A percentile compares a stretch with the other conserved stretches of the same genome.
Evolutionary conservation across 2,113 vertebrate genomes (phyloP).

Genomic region (Myrmecophaga tridactyla): DNA sequence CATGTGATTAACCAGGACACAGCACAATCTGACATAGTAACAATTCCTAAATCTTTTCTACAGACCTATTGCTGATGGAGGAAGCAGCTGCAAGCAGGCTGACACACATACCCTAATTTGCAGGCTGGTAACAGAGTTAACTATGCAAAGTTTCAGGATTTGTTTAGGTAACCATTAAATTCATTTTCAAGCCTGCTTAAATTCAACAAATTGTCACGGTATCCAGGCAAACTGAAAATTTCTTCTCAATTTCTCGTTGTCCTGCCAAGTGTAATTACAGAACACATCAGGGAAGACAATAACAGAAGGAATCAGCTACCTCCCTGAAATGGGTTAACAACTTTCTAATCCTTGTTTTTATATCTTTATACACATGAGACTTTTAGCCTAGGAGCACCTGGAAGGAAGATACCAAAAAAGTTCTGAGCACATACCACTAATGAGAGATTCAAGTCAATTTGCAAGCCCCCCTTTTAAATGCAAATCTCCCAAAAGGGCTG

Average conservation of each 20-base stretch:
- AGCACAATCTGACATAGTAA: conserved; percentile 23
- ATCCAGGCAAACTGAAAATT: conserved; percentile 3
- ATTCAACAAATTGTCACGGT: neutral
- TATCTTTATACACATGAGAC: neutral
- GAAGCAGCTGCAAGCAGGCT: conserved; percentile 23
- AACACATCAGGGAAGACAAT: neutral
- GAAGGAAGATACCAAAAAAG: conserved; percentile 35
- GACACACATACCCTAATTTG: neutral
- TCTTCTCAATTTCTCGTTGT: conserved; percentile 22
- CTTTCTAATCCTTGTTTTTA: neutral
- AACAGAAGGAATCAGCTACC: neutral
- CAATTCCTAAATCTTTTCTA: conserved; percentile 61
- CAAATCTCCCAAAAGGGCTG: conserved; percentile 9
- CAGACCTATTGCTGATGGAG: conserved; percentile 36
- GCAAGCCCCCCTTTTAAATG: conserved; percentile 17
- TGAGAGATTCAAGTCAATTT: conserved; percentile 6
- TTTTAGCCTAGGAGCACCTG: neutral
- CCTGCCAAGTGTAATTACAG: neutral
- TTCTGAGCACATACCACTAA: conserved; percentile 29
- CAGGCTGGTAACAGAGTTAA: neutral
- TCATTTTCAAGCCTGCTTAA: conserved; percentile 35
- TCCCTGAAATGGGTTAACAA: conserved; percentile 30
- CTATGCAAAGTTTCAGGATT: conserved; percentile 10
- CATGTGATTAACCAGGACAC: conserved; percentile 41
- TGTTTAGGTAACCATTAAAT: conserved; percentile 9